Base-by-base conservation (phyloP, 2,888 invertebrate species). In the Andrena haemorrhoa region DNA sequence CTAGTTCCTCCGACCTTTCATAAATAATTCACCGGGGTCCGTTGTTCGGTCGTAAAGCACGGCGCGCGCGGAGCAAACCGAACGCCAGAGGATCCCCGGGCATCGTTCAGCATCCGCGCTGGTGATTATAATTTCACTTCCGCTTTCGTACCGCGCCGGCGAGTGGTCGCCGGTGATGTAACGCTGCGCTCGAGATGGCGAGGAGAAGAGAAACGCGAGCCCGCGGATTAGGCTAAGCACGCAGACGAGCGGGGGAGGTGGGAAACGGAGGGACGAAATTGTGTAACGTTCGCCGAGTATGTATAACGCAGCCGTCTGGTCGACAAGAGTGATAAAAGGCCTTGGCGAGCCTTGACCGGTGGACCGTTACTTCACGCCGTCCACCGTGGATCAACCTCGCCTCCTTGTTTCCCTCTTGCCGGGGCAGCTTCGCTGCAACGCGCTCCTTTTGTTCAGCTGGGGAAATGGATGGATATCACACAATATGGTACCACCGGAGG, bases 331-430 rank as follows among this genome's bases (percentile, higher is more conserved):
- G 89, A 88, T 84, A 84, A 87, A 89, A 92, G 92, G 90, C 92
- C 92, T 92, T 92, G 92, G 90, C 91, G 90, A 92, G 91, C 91
- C 91, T 93, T 92, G 92, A 91, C 90, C 91, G 90, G 85, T 87
- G 88, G 86, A 92, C 92, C 92, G 92, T 92, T 92, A 93, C 89
- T 89, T 89, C 85, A 75, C 89, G 83, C 83, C 69, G 78, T 83
- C 83, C 82, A 79, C 29, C 79, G 35, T 74, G 75, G 77, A 75
- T 72, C 10, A 78, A 56, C 41, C 16, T 41, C 41, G 61, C 61
- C 76, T 82, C 81, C 72, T 72, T 85, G 72, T 85, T 86, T 88
- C 83, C 75, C 87, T 87, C 73, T 82, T 83, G 78, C 77, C 79
- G 26, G 68, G 64, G 51, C 72, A 29, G 60, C 29, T 56, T 70